These are phyloP conservation scores for Drosophila nigricruria DNA, from an alignment of 2,888 invertebrate species.

Conservation along the genomic window DNA sequence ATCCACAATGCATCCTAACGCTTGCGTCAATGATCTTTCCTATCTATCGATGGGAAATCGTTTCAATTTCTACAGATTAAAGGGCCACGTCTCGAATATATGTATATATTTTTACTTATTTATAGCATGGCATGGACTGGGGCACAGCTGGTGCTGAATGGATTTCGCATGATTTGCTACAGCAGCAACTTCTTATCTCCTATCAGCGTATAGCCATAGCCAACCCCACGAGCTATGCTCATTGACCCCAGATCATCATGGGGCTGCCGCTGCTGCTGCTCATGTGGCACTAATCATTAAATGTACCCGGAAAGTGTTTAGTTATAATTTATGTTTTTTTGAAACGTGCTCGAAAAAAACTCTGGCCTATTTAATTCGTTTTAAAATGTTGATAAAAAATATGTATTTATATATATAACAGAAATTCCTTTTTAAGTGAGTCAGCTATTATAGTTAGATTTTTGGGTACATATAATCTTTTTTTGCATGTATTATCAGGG, in stretches of 20 bases:
- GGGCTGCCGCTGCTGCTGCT: not conserved
- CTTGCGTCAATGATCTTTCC: constrained; percentile 65
- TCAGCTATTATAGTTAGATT: not conserved
- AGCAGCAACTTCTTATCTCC: constrained; percentile 4
- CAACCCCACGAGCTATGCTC: constrained; percentile 24
- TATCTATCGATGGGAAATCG: constrained; percentile 20
- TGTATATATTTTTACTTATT: not conserved
- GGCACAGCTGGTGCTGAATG: constrained; percentile 26
- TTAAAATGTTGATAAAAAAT: not conserved
- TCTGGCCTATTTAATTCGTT: not conserved
- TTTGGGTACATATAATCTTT: not conserved
- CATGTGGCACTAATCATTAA: not conserved
- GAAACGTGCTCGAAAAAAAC: not conserved
- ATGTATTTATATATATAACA: not conserved
- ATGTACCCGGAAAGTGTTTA: constrained; percentile 36
- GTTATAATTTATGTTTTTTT: not conserved
- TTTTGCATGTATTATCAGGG: not conserved
- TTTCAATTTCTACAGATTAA: constrained; percentile 46
- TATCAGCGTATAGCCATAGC: constrained; percentile 25
- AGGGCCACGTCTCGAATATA: constrained; percentile 21
- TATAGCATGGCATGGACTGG: not conserved
- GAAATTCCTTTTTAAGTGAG: not conserved
- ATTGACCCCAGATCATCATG: not conserved
- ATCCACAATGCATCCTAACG: constrained; percentile 1
- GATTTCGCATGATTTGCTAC: constrained; percentile 30